Evolutionary conservation across 2,113 vertebrate genomes (phyloP), one percentile per base, ranked within the genome.

Genomic region (Urocitellus parryii): DNA sequence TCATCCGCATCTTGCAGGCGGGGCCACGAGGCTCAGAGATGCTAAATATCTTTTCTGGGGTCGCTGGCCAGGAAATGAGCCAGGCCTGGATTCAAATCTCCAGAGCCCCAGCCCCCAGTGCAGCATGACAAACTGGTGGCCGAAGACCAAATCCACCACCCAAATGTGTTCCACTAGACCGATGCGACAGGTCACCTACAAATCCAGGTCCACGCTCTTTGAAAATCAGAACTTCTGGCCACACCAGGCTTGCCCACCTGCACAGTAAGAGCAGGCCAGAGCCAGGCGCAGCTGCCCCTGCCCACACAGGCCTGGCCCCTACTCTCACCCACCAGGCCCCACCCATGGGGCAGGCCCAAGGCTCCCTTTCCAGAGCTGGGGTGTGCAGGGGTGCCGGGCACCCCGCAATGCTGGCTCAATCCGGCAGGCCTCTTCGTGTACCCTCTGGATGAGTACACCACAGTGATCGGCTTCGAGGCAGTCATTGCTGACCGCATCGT

Each of bases 401-500:
- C 27, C 78, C 70, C 37, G 0, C 58, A 27, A 42, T 4, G 2
- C 68, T 0, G 11, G 61, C 48, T 16, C 70, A 22, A 92, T 82
- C 90, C 16, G 24, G 1, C 97, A 99, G 99, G 99, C 39, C 98
- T 99, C 97, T 99, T 99, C 25, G 99, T 99, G 90, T 99, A 99
- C 94, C 99, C 99, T 0, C 98, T 99, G 98, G 99, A 99, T 3
- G 99, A 99, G 96, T 95, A 98, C 90, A 99, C 99, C 22, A 98
- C 99, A 0, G 99, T 99, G 0, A 99, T 99, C 0, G 99, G 99
- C 16, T 99, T 99, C 0, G 99, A 99, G 96, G 99, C 99, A 0
- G 99, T 99, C 85, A 98, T 99, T 78, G 99, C 99, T 32, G 98
- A 94, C 74, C 99, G 99, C 1, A 98, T 99, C 0, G 98, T 99